Evolutionary conservation across 2,888 invertebrate species (phyloP).

Genomic region (Brenthis daphne): DNA sequence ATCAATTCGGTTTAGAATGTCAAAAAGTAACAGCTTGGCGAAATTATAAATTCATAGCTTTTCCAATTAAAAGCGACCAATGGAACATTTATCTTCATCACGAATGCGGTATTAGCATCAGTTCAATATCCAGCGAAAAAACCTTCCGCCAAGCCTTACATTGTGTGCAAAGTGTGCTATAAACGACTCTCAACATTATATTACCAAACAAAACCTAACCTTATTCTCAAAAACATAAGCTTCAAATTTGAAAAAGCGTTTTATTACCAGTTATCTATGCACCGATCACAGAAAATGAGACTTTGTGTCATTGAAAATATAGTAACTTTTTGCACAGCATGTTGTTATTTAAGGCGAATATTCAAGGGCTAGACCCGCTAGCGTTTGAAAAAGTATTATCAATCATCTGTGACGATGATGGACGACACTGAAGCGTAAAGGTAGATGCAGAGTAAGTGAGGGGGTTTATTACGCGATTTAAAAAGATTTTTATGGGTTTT

Average conservation of each 20-base stretch:
- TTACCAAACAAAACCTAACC: conserved; percentile 44
- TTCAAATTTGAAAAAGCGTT: conserved; percentile 31
- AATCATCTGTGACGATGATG: conserved; percentile 75
- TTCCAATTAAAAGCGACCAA: conserved; percentile 43
- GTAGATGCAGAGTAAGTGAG: conserved; percentile 44
- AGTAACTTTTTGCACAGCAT: background rate
- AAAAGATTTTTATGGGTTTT: conserved; percentile 15
- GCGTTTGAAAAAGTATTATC: conserved; percentile 72
- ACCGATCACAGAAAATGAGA: conserved; percentile 32
- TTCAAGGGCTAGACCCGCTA: conserved; percentile 44
- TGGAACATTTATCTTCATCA: conserved; percentile 46
- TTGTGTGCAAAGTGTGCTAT: conserved; percentile 63
- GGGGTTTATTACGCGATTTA: conserved; percentile 42
- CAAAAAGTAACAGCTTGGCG: conserved; percentile 1
- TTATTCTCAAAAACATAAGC: conserved; percentile 32
- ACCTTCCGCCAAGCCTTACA: conserved; percentile 59
- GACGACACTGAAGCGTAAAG: conserved; percentile 50
- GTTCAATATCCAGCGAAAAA: conserved; percentile 61
- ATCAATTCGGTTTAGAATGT: conserved; percentile 8
- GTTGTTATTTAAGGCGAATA: conserved; percentile 53
- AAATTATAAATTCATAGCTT: conserved; percentile 40
- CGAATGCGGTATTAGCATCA: conserved; percentile 61
- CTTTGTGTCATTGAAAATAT: conserved; percentile 25
- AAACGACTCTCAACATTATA: conserved; percentile 55
- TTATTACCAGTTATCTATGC: conserved; percentile 17